Conservation (phyloP, 2,113 vertebrate species). For the Amphiprion ocellaris region DNA sequence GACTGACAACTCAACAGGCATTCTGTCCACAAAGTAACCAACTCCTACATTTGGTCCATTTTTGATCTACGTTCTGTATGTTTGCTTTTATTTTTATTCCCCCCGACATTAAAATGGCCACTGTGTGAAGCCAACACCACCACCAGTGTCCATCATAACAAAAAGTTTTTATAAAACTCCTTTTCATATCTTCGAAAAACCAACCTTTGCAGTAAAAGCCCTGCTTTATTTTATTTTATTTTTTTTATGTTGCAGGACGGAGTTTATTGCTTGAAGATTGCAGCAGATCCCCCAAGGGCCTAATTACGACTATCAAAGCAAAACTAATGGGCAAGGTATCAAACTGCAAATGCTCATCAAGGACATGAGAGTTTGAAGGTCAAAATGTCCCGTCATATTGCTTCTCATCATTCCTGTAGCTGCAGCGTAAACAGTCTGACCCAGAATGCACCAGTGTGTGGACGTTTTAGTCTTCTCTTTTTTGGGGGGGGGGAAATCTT, state of each 20-base stretch:
- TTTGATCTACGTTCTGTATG: too few species aligned
- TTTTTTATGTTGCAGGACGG: slow-evolving; percentile 59
- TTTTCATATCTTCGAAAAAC: slow-evolving; percentile 26
- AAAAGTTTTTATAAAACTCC: slow-evolving; percentile 8
- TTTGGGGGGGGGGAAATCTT: background rate
- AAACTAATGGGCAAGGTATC: slow-evolving; percentile 65
- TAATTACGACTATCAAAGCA: slow-evolving; percentile 71
- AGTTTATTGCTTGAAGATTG: slow-evolving; percentile 69
- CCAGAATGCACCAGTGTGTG: background rate
- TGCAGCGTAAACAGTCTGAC: background rate
- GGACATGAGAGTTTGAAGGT: slow-evolving; percentile 63
- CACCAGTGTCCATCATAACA: slow-evolving; percentile 3
- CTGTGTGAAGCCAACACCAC: background rate
- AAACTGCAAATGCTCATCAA: slow-evolving; percentile 57
- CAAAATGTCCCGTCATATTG: slow-evolving; percentile 23
- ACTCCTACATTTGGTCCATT: too few species aligned
- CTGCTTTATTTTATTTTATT: slow-evolving; percentile 42
- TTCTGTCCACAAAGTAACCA: too few species aligned
- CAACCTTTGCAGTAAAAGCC: slow-evolving; percentile 44
- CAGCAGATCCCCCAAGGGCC: slow-evolving; percentile 63
- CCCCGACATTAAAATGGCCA: background rate
- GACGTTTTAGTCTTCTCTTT: too few species aligned
- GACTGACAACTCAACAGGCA: too few species aligned
- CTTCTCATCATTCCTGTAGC: slow-evolving; percentile 17
- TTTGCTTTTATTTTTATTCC: slow-evolving; percentile 14